Percentiles rank a stretch among this genome's conserved stretches.
Evolutionary conservation across 1,140 invertebrate species (phyloP).

Genomic region (Drosophila leontia): DNA sequence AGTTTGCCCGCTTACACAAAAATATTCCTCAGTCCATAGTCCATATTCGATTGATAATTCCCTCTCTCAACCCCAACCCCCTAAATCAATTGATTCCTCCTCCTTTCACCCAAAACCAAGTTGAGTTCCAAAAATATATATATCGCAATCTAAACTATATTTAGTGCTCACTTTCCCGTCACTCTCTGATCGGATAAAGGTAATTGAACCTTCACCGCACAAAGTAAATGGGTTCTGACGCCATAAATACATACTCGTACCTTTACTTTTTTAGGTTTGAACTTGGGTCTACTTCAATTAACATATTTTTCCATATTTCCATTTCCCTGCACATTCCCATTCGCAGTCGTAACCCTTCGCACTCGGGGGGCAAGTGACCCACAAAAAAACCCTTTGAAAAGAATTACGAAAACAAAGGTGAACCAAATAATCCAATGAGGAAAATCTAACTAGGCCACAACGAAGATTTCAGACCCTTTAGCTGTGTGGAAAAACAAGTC

Average conservation of each 20-base stretch:
- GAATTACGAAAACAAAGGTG: constrained; percentile 33
- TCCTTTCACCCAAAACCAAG: neutral
- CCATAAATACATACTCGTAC: constrained; percentile 46
- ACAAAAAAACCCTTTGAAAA: constrained; percentile 41
- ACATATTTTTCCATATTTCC: constrained; percentile 48
- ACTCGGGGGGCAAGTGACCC: constrained; percentile 45
- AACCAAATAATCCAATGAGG: constrained; percentile 39
- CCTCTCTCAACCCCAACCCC: neutral
- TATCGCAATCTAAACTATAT: constrained; percentile 26
- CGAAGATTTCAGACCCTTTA: constrained; percentile 32
- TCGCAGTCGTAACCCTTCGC: constrained; percentile 31
- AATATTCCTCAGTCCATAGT: neutral
- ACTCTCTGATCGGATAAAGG: constrained; percentile 20
- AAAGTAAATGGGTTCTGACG: constrained; percentile 39
- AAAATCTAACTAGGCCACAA: constrained; percentile 38
- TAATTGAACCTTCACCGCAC: constrained; percentile 59
- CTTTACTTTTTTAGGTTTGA: constrained; percentile 19
- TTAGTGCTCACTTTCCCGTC: constrained; percentile 22
- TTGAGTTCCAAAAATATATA: neutral
- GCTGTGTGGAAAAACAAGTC: constrained; percentile 3
- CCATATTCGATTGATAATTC: constrained; percentile 22
- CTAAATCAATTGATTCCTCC: constrained; percentile 1
- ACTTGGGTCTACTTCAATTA: constrained; percentile 54
- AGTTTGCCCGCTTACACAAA: constrained; percentile 19
- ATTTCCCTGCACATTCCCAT: constrained; percentile 13